Evolutionary conservation across 2,797 vertebrate species (phyloP).

Genomic region (Phalloptychus januarius): DNA sequence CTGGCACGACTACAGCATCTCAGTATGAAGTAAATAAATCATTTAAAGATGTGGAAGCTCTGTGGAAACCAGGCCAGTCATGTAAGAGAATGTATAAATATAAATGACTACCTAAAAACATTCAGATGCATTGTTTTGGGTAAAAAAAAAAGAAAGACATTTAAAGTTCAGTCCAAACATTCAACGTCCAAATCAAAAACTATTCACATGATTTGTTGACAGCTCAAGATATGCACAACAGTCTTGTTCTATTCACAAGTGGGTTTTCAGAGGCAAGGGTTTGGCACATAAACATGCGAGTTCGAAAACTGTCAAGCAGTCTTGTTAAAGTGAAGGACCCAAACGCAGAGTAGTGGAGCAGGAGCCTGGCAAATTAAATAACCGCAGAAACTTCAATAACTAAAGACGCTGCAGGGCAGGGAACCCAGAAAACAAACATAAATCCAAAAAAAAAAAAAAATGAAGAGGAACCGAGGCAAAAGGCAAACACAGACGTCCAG

Average conservation of each 20-base stretch:
- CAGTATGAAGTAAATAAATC: slow-evolving; percentile 13
- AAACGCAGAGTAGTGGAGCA: slow-evolving; percentile 4
- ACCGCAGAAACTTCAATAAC: slow-evolving; percentile 19
- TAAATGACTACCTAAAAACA: slow-evolving; percentile 11
- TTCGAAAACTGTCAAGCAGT: slow-evolving; percentile 17
- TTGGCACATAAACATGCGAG: slow-evolving; percentile 35
- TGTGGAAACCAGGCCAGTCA: slow-evolving; percentile 23
- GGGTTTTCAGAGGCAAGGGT: slow-evolving; percentile 21
- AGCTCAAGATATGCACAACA: slow-evolving; percentile 14
- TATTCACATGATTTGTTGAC: slow-evolving; percentile 28
- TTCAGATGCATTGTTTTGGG: background rate
- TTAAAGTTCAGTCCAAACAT: slow-evolving; percentile 15
- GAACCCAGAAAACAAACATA: slow-evolving; percentile 20
- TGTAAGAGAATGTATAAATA: slow-evolving; percentile 13
- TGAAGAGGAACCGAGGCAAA: background rate
- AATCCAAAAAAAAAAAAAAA: background rate
- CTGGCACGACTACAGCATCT: slow-evolving; percentile 20
- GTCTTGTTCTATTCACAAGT: slow-evolving; percentile 9
- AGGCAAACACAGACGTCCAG: slow-evolving; percentile 2
- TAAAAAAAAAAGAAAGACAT: background rate
- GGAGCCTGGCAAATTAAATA: slow-evolving; percentile 29
- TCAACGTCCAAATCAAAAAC: slow-evolving; percentile 21
- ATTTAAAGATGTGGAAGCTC: slow-evolving; percentile 22
- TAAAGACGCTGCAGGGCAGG: slow-evolving; percentile 4
- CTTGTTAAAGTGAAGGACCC: background rate